Conservation (phyloP, 2,113 vertebrate species). For the Orientallactaga bullata region DNA sequence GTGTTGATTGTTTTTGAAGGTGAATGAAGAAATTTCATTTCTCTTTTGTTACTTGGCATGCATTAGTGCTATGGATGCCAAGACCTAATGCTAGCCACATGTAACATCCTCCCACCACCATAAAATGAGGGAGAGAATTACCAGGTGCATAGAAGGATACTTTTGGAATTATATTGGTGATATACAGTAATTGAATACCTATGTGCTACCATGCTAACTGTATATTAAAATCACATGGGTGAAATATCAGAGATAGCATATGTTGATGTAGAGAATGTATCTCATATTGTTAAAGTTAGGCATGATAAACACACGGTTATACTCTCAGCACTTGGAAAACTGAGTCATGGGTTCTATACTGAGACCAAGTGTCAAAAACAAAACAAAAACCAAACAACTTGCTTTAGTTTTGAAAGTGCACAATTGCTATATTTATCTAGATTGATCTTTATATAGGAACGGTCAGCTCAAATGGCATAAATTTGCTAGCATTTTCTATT, state of each 20-base stretch:
- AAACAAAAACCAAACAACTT: neutral
- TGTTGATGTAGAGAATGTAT: slow-evolving; percentile 15
- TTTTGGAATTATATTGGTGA: slow-evolving; percentile 36
- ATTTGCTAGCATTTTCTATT: slow-evolving; percentile 62
- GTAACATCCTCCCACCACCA: neutral
- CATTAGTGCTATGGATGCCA: slow-evolving; percentile 10
- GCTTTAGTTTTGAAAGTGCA: neutral
- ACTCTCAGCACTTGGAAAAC: neutral
- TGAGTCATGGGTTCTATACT: neutral
- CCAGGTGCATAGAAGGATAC: neutral
- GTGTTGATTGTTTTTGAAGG: slow-evolving; percentile 23
- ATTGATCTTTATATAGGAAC: slow-evolving; percentile 14
- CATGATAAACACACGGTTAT: neutral
- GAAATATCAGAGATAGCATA: slow-evolving; percentile 32
- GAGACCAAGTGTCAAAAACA: neutral
- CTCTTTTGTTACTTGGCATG: slow-evolving; percentile 6
- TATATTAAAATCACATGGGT: neutral
- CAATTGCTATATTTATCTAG: slow-evolving; percentile 1
- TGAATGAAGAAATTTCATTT: slow-evolving; percentile 24
- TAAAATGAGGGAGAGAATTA: slow-evolving; percentile 22
- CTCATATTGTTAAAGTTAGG: slow-evolving; percentile 8
- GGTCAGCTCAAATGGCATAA: neutral
- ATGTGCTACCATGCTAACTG: neutral
- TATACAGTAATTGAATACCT: neutral
- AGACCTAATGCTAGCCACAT: neutral